These are phyloP conservation scores for Lottia scabra DNA, from an alignment of 2,888 invertebrate species.

Conservation along the genomic window DNA sequence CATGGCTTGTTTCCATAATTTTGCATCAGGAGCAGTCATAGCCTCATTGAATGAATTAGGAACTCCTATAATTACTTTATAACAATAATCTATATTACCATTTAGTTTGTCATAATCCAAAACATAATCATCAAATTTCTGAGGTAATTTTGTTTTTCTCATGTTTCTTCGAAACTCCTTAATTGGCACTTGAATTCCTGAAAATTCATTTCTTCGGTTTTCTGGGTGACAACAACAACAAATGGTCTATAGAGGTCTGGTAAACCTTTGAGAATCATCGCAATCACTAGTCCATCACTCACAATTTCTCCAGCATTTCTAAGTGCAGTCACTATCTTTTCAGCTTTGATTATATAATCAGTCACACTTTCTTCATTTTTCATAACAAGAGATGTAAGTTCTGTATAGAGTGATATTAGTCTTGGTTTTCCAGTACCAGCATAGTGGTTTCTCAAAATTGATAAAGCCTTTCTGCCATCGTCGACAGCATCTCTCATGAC, in stretches of 20 bases:
- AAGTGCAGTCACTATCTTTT: slow-evolving; percentile 17
- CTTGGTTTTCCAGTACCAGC: slow-evolving; percentile 25
- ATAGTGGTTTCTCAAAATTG: slow-evolving; percentile 32
- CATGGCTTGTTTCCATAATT: slow-evolving; percentile 25
- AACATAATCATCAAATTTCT: slow-evolving; percentile 26
- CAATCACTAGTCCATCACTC: slow-evolving; percentile 28
- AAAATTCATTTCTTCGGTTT: slow-evolving; percentile 20
- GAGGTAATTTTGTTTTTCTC: slow-evolving; percentile 11
- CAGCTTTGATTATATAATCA: slow-evolving; percentile 27
- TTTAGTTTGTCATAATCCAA: slow-evolving; percentile 26
- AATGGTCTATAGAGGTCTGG: slow-evolving; percentile 28
- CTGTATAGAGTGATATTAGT: slow-evolving; percentile 29
- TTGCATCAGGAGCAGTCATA: slow-evolving; percentile 20
- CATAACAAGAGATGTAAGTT: slow-evolving; percentile 30
- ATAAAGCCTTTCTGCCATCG: slow-evolving; percentile 34
- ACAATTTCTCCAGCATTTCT: slow-evolving; percentile 27
- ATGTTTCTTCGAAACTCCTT: slow-evolving; percentile 9
- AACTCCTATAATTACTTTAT: slow-evolving; percentile 6
- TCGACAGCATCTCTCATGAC: slow-evolving; percentile 36
- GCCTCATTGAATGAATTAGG: slow-evolving; percentile 16
- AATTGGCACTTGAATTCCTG: slow-evolving; percentile 20
- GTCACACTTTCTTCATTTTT: slow-evolving; percentile 22
- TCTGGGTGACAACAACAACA: slow-evolving; percentile 22
- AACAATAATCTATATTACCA: slow-evolving; percentile 23
- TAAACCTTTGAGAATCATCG: slow-evolving; percentile 34